Evolutionary conservation across 2,113 vertebrate species (phyloP).

Genomic region (Hymenochirus boettgeri): DNA sequence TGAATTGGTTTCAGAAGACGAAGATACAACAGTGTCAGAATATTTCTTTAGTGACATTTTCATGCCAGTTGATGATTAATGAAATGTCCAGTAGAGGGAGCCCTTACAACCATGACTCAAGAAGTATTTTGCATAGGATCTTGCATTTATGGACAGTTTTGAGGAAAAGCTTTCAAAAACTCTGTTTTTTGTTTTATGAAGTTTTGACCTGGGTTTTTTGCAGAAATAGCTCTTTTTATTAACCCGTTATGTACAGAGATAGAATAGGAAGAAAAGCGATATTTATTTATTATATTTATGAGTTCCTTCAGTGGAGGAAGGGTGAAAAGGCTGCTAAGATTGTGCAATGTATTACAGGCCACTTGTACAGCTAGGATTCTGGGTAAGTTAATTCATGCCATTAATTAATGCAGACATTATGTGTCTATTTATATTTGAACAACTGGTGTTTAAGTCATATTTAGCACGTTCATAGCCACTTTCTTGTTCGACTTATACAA

Average conservation of each 20-base stretch:
- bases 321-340: neutral
- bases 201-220: neutral
- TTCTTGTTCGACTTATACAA: too few relatives aligned
- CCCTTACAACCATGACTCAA: neutral
- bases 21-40: conserved; percentile 74
- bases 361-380: neutral
- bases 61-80: conserved; percentile 77
- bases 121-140: too few relatives aligned
- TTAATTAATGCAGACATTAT: too few relatives aligned
- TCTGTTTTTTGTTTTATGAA: neutral
- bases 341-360: conserved; percentile 15
- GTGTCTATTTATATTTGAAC: too few relatives aligned
- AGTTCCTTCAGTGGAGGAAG: conserved; percentile 11
- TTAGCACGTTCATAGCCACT: too few relatives aligned
- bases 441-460: too few relatives aligned
- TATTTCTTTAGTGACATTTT: conserved; percentile 91
- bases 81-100: conserved; percentile 47
- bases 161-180: too few relatives aligned
- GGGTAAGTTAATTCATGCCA: too few relatives aligned
- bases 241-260: conserved; percentile 26
- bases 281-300: conserved; percentile 54
- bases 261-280: conserved; percentile 43
- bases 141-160: too few relatives aligned
- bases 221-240: conserved; percentile 15
- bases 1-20: conserved; percentile 57